Conservation (phyloP, 1,140 invertebrate genomes). For the Teleopsis dalmanni region DNA sequence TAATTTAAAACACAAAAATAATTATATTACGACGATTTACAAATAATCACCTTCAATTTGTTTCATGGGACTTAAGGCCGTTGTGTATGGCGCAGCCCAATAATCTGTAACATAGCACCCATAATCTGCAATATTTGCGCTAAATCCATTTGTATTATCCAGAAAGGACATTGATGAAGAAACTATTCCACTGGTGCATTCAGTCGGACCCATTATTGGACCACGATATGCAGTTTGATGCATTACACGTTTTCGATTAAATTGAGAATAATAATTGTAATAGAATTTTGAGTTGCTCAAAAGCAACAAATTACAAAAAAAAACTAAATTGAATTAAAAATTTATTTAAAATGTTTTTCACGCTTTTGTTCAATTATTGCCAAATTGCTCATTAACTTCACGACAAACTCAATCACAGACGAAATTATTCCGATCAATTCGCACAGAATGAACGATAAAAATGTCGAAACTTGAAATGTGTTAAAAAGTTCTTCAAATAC, state of each 20-base stretch:
- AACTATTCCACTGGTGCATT: constrained; percentile 34
- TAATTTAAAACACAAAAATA: too few species aligned
- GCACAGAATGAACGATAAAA: constrained; percentile 8
- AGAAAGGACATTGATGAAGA: constrained; percentile 36
- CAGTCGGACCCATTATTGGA: constrained; percentile 30
- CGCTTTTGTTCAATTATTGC: constrained; percentile 10
- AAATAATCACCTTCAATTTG: constrained; percentile 41
- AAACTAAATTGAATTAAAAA: too few species aligned
- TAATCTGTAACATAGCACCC: constrained; percentile 36
- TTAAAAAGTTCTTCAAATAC: constrained; percentile 5
- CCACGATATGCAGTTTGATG: constrained; percentile 13
- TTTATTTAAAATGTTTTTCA: too few species aligned
- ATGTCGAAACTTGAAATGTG: constrained; percentile 6
- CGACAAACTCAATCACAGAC: background rate
- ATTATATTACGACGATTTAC: too few species aligned
- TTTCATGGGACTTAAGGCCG: constrained; percentile 40
- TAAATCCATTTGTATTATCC: constrained; percentile 28
- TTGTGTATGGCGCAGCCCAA: constrained; percentile 30
- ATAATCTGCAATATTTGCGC: constrained; percentile 29
- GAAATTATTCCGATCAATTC: constrained; percentile 1
- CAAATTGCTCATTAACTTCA: constrained; percentile 4
- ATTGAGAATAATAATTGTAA: too few species aligned
- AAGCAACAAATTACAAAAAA: too few species aligned
- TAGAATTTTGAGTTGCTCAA: too few species aligned
- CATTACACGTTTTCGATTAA: constrained; percentile 11